Base-by-base conservation (phyloP, 1,140 invertebrate genomes). In the Drosophila willistoni region DNA sequence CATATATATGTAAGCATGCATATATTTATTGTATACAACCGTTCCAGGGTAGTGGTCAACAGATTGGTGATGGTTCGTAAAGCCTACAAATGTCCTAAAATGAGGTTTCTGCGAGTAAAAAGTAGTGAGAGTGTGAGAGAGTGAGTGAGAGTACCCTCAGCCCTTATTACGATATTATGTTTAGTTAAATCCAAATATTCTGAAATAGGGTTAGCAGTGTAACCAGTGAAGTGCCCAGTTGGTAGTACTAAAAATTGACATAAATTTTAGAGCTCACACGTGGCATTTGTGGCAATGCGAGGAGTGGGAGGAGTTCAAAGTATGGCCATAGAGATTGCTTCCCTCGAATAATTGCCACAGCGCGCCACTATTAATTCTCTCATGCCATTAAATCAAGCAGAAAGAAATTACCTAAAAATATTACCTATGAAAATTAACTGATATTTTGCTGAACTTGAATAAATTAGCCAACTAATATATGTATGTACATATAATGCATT, bases 191-290 rank as follows among this genome's bases (percentile, higher is more conserved):
- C 60, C 63, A 71, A 68, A 59, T 69, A 76, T 66, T 42, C 33
- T 65, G 68, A 64, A 83, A 83, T 70, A 77, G 66, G 83, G 82
- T 85, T 76, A 86, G 71, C 87, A 87, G 82, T 86, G 82, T 78
- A 85, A 63, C 71, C 77, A 77, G 79, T 78, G 75, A 69, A 81
- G 69, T 78, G 71, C 71, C 72, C 64, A 69, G 68, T 64, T 73
- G 10, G 54, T 64, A 68, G 79, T 73, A 72, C 70, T 85, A 79
- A 82, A 87, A 87, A 79, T 82, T 87, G 82, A 77, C 82, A 86
- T 79, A 64, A 67, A 70, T 79, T 86, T 86, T 79, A 86, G 79
- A 87, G 72, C 75, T 73, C 70, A 86, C 83, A 86, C 82, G 82
- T 86, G 82, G 71, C 75, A 41, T 64, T 77, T 65, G 72, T 55